Conservation (phyloP, 2,797 vertebrate species). For the Chloroceryle amazona region DNA sequence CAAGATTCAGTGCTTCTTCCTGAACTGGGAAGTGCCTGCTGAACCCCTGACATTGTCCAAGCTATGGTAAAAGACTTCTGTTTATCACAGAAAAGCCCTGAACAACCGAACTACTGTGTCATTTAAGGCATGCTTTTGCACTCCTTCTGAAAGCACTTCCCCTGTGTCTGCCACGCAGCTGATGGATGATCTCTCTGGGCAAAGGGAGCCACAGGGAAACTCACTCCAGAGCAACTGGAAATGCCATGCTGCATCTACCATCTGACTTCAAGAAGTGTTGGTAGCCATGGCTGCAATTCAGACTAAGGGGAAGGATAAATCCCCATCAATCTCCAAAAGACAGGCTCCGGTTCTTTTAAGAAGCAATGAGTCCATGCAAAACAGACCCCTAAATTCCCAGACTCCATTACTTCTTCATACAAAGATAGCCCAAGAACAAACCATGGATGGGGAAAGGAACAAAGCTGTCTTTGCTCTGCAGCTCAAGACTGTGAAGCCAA, state of each 20-base stretch:
- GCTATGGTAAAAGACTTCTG: not conserved
- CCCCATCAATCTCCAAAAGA: not conserved
- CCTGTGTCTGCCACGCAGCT: not conserved
- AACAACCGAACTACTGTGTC: not conserved
- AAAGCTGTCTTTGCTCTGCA: not conserved
- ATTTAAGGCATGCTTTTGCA: not conserved
- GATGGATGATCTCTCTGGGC: not conserved
- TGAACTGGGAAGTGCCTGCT: constrained; percentile 9
- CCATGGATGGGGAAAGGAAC: not conserved
- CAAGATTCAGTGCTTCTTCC: not conserved
- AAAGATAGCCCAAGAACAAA: not conserved
- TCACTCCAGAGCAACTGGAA: not conserved
- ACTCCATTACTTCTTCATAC: not conserved
- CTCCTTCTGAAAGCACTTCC: not conserved
- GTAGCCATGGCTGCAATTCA: not conserved
- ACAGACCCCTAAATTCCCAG: not conserved
- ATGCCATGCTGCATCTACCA: not conserved
- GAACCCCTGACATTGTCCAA: constrained; percentile 6
- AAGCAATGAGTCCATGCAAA: not conserved
- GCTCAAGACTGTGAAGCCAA: not conserved
- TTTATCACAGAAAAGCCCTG: not conserved
- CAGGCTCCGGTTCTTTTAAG: not conserved
- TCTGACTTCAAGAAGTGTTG: not conserved
- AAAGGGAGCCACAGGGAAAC: not conserved
- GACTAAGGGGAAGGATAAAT: not conserved